These are phyloP conservation scores for Tricholauxania praeusta DNA, from an alignment of 2,888 invertebrate species.

Conservation along the genomic window DNA sequence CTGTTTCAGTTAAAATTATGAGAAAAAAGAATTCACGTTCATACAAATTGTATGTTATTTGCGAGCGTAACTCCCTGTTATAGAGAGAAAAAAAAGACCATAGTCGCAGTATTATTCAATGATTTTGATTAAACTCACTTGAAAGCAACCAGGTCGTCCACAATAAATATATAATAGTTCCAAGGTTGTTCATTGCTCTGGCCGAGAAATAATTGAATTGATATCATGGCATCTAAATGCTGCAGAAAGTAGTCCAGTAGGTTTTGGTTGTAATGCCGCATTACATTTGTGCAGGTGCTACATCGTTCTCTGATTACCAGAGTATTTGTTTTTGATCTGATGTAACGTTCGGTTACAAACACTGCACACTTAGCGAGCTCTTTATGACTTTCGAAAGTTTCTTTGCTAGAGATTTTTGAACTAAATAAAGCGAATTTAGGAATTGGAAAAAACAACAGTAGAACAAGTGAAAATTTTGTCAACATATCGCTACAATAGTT, in stretches of 20 bases:
- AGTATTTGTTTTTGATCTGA: conserved; percentile 49
- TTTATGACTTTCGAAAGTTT: conserved; percentile 7
- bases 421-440: too few species aligned
- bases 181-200: conserved; percentile 45
- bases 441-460: too few species aligned
- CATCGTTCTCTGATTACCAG: conserved; percentile 50
- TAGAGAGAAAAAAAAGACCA: background rate
- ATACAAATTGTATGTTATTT: conserved; percentile 41
- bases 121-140: conserved; percentile 46
- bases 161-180: conserved; percentile 54
- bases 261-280: conserved; percentile 44
- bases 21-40: conserved; percentile 56
- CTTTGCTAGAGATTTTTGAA: background rate
- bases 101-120: background rate
- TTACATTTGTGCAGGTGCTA: background rate
- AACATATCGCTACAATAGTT: too few species aligned
- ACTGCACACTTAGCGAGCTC: conserved; percentile 40
- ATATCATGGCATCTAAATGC: conserved; percentile 43
- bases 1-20: conserved; percentile 49
- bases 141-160: conserved; percentile 53
- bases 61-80: conserved; percentile 46
- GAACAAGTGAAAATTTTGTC: too few species aligned
- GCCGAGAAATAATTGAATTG: conserved; percentile 51
- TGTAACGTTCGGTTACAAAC: conserved; percentile 47
- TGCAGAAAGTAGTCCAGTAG: conserved; percentile 50